A percentile compares a stretch with the other conserved stretches of the same genome.
These are phyloP conservation scores for Acanthurus lineatus DNA, from an alignment of 2,797 vertebrate genomes.

Conservation along the genomic window DNA sequence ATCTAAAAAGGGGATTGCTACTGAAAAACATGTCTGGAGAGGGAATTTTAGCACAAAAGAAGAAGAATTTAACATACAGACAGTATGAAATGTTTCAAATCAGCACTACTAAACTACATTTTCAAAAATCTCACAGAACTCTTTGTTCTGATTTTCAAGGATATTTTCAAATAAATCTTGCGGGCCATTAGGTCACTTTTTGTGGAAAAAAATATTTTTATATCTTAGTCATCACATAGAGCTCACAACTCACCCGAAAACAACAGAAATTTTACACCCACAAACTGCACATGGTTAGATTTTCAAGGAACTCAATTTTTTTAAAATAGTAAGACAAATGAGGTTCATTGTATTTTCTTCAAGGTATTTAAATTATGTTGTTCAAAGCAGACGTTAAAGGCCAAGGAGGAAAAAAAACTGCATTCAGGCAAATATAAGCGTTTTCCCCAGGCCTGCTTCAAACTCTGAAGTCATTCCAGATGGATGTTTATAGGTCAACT, in stretches of 20 bases:
- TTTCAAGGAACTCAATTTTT: constrained; percentile 17
- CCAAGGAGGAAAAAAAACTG: constrained; percentile 1
- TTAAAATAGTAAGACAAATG: neutral
- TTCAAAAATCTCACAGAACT: neutral
- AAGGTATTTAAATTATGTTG: constrained; percentile 11
- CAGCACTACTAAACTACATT: neutral
- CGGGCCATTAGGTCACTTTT: neutral
- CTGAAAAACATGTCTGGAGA: too few relatives aligned
- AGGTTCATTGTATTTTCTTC: constrained; percentile 1
- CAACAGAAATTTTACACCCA: constrained; percentile 4
- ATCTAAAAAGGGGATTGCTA: too few relatives aligned
- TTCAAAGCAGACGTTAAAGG: constrained; percentile 14
- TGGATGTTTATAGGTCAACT: constrained; percentile 64
- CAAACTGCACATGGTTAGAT: neutral
- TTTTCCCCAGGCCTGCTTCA: constrained; percentile 38
- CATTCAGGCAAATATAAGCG: constrained; percentile 29
- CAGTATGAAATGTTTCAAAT: neutral
- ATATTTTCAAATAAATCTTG: constrained; percentile 2
- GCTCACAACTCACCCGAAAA: neutral
- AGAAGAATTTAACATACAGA: neutral
- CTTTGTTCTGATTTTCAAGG: constrained; percentile 23
- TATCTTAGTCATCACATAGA: constrained; percentile 7
- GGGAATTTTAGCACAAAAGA: neutral
- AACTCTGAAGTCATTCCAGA: constrained; percentile 47
- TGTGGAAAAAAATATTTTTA: neutral